A percentile compares a stretch with the other conserved stretches of the same genome.
These are phyloP conservation scores for Leucophenga maculata DNA, from an alignment of 2,888 invertebrate genomes.

Conservation along the genomic window DNA sequence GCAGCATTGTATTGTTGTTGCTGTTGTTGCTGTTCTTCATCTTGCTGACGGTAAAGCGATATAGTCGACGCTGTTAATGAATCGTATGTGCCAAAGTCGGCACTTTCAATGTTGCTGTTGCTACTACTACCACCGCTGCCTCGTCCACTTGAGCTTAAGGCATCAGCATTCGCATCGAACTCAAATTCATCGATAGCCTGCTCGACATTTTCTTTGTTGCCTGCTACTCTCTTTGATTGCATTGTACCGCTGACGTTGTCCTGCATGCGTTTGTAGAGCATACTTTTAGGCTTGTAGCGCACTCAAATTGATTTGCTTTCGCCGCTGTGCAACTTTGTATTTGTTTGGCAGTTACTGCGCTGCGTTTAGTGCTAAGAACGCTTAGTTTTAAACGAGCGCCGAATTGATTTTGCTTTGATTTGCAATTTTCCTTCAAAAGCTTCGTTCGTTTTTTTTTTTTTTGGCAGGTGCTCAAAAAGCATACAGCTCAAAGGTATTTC, in stretches of 20 bases:
- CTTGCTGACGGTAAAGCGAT: slow-evolving; percentile 37
- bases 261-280: not conserved
- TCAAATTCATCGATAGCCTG: slow-evolving; percentile 20
- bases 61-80: slow-evolving; percentile 49
- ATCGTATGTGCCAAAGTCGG: slow-evolving; percentile 12
- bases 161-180: not conserved
- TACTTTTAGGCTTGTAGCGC: not conserved
- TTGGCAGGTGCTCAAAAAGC: not conserved
- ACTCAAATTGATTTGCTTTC: not conserved
- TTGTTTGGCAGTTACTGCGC: not conserved
- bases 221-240: slow-evolving; percentile 25
- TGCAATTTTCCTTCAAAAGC: slow-evolving; percentile 2
- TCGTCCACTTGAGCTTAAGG: slow-evolving; percentile 21
- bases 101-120: slow-evolving; percentile 21
- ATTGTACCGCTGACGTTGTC: not conserved
- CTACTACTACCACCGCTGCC: slow-evolving; percentile 22
- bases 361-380: not conserved
- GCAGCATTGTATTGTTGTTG: not conserved
- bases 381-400: not conserved
- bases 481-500: too few relatives aligned
- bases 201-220: slow-evolving; percentile 33
- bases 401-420: slow-evolving; percentile 4
- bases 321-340: not conserved
- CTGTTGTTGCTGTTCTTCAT: not conserved
- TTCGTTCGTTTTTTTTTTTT: too few relatives aligned